Evolutionary conservation across 1,140 invertebrate genomes (phyloP).

Genomic region (Schlechtendalia chinensis): DNA sequence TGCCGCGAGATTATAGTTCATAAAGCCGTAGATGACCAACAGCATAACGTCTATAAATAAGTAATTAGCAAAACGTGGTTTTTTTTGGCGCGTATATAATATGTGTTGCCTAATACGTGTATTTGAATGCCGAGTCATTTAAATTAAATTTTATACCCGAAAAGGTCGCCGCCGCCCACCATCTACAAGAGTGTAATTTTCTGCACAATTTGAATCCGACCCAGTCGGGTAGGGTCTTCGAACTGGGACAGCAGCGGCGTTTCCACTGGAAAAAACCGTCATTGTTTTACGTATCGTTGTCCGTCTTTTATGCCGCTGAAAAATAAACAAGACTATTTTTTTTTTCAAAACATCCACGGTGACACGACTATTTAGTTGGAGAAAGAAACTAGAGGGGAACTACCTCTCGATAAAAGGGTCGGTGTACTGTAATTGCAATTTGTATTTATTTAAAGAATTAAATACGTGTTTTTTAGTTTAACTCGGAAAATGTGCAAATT

Average conservation of each 20-base stretch:
- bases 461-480: no score
- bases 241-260: background rate
- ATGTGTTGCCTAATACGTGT: background rate
- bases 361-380: no score
- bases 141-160: background rate
- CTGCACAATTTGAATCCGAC: background rate
- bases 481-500: no score
- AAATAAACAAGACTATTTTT: background rate
- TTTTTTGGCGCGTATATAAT: no score
- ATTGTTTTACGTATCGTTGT: background rate
- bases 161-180: background rate
- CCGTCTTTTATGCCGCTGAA: background rate
- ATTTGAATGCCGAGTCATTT: background rate
- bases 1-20: background rate
- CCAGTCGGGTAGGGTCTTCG: background rate
- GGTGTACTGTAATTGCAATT: no score
- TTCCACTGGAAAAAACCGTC: background rate
- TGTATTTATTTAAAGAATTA: no score
- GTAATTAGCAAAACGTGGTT: no score
- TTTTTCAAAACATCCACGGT: no score
- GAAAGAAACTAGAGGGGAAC: no score
- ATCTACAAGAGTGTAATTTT: background rate
- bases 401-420: no score
- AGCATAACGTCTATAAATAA: background rate
- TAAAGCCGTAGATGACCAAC: background rate